phyloP scores from a whole-genome alignment of 2,888 invertebrate genomes.

The Amphipyra berbera region DNA sequence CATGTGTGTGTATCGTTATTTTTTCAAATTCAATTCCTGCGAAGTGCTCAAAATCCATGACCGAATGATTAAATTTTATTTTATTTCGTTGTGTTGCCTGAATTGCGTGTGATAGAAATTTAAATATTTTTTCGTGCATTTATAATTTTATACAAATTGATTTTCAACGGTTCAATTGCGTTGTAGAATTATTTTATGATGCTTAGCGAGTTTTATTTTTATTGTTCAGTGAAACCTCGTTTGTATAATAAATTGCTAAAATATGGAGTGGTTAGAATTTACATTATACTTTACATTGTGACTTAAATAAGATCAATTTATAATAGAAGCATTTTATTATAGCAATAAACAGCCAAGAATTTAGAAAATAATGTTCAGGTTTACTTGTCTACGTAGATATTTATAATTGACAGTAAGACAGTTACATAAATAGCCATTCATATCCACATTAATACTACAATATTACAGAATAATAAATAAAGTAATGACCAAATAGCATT shows the following conservation, averaged over 20 bases:
- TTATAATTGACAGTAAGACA: slow-evolving; percentile 61
- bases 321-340: slow-evolving; percentile 20
- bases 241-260: slow-evolving; percentile 2
- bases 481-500: slow-evolving; percentile 1
- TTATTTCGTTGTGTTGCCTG: slow-evolving; percentile 18
- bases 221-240: neutral
- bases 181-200: slow-evolving; percentile 38
- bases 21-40: slow-evolving; percentile 42
- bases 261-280: slow-evolving; percentile 5
- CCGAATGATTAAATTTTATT: slow-evolving; percentile 38
- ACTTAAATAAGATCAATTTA: slow-evolving; percentile 30
- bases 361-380: slow-evolving; percentile 23
- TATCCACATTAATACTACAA: slow-evolving; percentile 37
- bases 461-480: slow-evolving; percentile 16
- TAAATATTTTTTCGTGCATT: slow-evolving; percentile 47
- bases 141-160: slow-evolving; percentile 39
- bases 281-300: slow-evolving; percentile 12
- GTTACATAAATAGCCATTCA: slow-evolving; percentile 52
- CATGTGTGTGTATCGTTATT: slow-evolving; percentile 5
- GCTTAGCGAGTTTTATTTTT: slow-evolving; percentile 15
- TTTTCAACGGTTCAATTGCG: slow-evolving; percentile 34
- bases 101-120: slow-evolving; percentile 36
- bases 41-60: slow-evolving; percentile 44
- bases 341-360: slow-evolving; percentile 35
- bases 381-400: slow-evolving; percentile 33